Conservation (phyloP, 53 echinoderm and acorn worm genomes). For the Echinometra lucunter region DNA sequence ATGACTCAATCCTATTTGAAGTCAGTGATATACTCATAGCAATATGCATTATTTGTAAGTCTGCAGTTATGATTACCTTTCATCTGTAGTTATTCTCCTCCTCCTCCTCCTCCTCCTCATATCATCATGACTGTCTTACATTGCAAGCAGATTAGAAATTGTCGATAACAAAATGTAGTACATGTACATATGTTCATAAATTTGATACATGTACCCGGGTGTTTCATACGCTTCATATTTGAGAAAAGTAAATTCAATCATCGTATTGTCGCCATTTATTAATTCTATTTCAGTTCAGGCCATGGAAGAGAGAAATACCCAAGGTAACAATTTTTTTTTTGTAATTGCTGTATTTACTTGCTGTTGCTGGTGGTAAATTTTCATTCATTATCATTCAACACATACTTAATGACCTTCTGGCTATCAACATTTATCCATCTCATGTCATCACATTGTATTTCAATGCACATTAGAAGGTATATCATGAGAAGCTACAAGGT, state of each 20-base stretch:
- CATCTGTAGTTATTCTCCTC: not conserved
- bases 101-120: no score
- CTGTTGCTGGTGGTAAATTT: not conserved
- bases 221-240: no score
- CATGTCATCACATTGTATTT: not conserved
- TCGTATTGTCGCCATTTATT: not conserved
- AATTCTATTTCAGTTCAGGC: not conserved
- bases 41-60: not conserved
- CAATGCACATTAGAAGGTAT: not conserved
- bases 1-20: not conserved
- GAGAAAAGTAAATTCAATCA: not conserved
- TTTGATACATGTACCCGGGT: not conserved
- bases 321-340: not conserved
- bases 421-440: no score
- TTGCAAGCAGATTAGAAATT: not conserved
- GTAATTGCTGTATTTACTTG: not conserved
- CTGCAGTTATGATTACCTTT: not conserved
- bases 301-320: not conserved
- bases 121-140: no score
- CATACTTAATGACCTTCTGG: no score
- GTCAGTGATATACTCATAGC: not conserved
- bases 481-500: not conserved
- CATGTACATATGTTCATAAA: no score
- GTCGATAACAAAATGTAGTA: not conserved
- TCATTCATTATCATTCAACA: not conserved